These are phyloP conservation scores for Sus cebifrons DNA, from an alignment of 2,797 vertebrate species.

Conservation along the genomic window DNA sequence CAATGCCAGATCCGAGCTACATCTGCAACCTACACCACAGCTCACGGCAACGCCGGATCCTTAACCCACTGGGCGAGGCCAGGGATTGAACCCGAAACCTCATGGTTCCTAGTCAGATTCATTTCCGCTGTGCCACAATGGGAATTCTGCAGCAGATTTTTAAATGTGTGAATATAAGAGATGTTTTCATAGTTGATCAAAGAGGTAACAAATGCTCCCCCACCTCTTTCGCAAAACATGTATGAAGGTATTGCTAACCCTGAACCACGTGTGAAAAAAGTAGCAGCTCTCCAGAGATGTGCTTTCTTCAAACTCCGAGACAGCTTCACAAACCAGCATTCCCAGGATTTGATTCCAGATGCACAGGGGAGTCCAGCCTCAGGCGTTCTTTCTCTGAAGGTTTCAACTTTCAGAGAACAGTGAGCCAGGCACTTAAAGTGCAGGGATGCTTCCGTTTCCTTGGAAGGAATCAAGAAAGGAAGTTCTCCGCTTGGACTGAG, in stretches of 20 bases:
- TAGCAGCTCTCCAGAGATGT: background rate
- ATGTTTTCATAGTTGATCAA: background rate
- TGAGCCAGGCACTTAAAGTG: background rate
- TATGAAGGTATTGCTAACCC: background rate
- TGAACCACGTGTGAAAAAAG: background rate
- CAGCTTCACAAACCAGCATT: background rate
- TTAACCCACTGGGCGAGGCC: too few species aligned
- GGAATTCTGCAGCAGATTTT: background rate
- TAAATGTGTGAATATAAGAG: background rate
- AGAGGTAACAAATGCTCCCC: background rate
- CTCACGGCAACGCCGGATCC: too few species aligned
- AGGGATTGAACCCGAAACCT: too few species aligned
- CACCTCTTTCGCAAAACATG: background rate
- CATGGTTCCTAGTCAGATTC: too few species aligned
- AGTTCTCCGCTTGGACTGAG: background rate
- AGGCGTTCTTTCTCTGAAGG: constrained; percentile 22
- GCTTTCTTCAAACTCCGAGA: background rate
- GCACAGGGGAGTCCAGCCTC: background rate
- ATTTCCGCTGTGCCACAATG: too few species aligned
- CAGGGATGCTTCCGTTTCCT: background rate
- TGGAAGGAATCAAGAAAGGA: constrained; percentile 12
- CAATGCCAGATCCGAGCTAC: too few species aligned
- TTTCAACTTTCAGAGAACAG: background rate
- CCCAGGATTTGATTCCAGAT: background rate
- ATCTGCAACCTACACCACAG: too few species aligned